Conservation (phyloP, 2,113 vertebrate genomes). For the Salvelinus sp. region DNA sequence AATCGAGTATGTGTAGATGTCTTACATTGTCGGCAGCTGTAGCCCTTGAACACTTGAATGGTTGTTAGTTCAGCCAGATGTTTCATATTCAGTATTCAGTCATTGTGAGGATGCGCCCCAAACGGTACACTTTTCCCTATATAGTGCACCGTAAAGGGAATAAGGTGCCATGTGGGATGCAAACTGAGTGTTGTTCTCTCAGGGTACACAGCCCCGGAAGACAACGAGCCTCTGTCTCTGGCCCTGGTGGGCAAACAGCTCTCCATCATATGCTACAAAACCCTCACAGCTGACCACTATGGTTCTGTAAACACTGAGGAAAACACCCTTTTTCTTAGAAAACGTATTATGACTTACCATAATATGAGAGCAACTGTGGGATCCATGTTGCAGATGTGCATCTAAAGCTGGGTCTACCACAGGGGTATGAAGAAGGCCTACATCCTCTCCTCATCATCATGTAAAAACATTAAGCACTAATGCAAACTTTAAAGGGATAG, state of each 20-base stretch:
- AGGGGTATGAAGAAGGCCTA: neutral
- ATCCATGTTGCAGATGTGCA: neutral
- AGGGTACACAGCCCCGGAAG: constrained; percentile 19
- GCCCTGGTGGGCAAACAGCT: constrained; percentile 22
- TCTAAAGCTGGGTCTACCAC: neutral
- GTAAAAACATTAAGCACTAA: neutral
- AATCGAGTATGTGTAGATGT: neutral
- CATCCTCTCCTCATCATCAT: neutral
- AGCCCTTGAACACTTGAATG: neutral
- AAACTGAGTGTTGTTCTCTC: neutral
- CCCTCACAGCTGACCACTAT: constrained; percentile 6
- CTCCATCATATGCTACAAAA: constrained; percentile 8
- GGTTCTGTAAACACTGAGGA: constrained; percentile 1
- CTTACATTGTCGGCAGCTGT: neutral
- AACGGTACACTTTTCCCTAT: no score
- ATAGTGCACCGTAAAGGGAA: no score
- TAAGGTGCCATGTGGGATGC: no score
- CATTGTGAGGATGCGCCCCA: no score
- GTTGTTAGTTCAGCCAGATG: neutral
- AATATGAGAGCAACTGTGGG: neutral
- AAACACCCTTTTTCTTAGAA: neutral
- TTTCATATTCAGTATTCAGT: neutral
- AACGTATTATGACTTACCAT: neutral
- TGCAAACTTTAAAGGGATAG: no score
- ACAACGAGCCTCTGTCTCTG: constrained; percentile 16